Percentiles rank a stretch among this genome's conserved stretches.
Evolutionary conservation across 2,797 vertebrate genomes (phyloP).

Genomic region (Crypturellus tataupa): DNA sequence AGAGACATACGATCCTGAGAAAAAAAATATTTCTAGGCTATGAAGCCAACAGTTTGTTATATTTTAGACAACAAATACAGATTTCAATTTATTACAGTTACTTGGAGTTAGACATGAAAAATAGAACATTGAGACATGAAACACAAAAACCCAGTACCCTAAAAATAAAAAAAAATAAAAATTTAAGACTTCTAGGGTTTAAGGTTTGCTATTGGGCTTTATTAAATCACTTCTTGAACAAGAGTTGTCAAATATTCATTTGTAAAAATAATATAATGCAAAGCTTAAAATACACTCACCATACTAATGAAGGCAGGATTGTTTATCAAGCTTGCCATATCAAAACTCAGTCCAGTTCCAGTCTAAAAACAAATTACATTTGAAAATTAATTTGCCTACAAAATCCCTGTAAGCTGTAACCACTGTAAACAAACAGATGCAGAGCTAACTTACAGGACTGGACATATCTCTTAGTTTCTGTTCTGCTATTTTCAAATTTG

Average conservation of each 20-base stretch:
- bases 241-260: background rate
- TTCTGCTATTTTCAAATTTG: conserved; percentile 96
- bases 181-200: background rate
- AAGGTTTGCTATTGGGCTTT: background rate
- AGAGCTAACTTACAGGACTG: conserved; percentile 89
- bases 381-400: conserved; percentile 29
- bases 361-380: conserved; percentile 84
- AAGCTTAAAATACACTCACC: conserved; percentile 84
- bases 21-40: background rate
- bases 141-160: background rate
- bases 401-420: background rate
- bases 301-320: conserved; percentile 99
- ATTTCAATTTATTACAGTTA: background rate
- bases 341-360: conserved; percentile 93
- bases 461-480: conserved; percentile 94
- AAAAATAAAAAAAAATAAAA: background rate
- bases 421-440: background rate
- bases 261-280: background rate
- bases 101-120: background rate
- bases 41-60: background rate
- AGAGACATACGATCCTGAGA: background rate
- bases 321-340: conserved; percentile 99
- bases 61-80: background rate
- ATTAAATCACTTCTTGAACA: background rate
- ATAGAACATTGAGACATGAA: background rate